phyloP scores from a whole-genome alignment of 2,113 vertebrate species.

The Gobio gobio region DNA sequence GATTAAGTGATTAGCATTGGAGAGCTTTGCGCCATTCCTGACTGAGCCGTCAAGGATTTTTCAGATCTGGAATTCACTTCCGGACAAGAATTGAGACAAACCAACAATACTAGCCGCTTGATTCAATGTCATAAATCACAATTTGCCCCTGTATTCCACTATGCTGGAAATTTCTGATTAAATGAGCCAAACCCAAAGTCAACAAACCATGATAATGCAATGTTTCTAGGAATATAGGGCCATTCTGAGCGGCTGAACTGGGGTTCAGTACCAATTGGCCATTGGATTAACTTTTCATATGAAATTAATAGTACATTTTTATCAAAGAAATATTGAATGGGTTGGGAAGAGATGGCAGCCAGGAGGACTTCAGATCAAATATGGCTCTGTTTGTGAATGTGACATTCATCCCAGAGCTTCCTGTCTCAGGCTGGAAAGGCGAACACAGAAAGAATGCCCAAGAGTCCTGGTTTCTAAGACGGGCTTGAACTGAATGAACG shows the following conservation, averaged over 20 bases:
- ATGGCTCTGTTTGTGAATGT: slow-evolving; percentile 66
- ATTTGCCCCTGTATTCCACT: too few species aligned
- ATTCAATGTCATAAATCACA: neutral
- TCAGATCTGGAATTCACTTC: slow-evolving; percentile 54
- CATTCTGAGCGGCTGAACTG: too few species aligned
- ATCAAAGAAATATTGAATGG: slow-evolving; percentile 62
- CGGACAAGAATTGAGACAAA: slow-evolving; percentile 66
- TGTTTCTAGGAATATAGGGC: neutral
- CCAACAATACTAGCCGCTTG: slow-evolving; percentile 46
- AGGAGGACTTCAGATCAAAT: slow-evolving; percentile 70
- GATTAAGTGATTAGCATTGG: slow-evolving; percentile 75
- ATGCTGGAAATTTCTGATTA: neutral
- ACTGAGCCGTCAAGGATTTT: slow-evolving; percentile 65
- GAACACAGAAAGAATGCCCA: slow-evolving; percentile 63
- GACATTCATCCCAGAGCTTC: slow-evolving; percentile 69
- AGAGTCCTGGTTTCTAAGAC: slow-evolving; percentile 53
- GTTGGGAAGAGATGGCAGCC: slow-evolving; percentile 62
- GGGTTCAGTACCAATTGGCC: neutral
- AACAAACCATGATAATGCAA: too few species aligned
- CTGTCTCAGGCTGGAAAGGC: slow-evolving; percentile 73
- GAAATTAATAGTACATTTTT: neutral
- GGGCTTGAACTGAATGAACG: slow-evolving; percentile 68
- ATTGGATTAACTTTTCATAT: neutral
- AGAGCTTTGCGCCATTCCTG: slow-evolving; percentile 67
- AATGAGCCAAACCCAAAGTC: too few species aligned